Evolutionary conservation across 2,797 vertebrate species (phyloP), one percentile per base, ranked within the genome.

Genomic region (Alosa sapidissima): DNA sequence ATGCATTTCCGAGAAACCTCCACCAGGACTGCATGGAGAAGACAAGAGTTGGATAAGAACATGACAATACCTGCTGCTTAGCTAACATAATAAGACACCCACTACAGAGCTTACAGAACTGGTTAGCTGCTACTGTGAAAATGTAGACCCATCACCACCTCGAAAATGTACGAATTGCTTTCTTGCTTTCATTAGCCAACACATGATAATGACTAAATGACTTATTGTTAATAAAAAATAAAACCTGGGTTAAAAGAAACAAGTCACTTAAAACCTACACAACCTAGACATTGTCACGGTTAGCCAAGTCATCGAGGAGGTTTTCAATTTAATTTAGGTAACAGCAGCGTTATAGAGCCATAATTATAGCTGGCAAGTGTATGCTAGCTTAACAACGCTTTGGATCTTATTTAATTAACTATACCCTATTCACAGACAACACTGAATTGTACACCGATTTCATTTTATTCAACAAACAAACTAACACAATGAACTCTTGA

Each of bases 1-100:
- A 88, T 97, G 97, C 94, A 97, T 95, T 95, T 99, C 97, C 85
- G 94, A 95, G 94, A 97, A 99, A 58, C 96, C 94, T 87, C 92
- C 95, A 92, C 95, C 96, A 89, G 95, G 94, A 93, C 98, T 99
- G 93, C 89, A 47, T 19, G 41, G 41, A 54, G 11, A 84, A 81
- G 3, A 9, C 36, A 92, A 92, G 92, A 84, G 24, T 1, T 65
- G 78, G 91, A 93, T 92, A 90, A 94, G 94, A 94, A 92, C 81
- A 47, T 33, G 65, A 52, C 62, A 75, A 33, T 51, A 68, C 84
- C 33, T 41, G 13, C 11, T 72, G 11, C 19, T 72, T 5, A 72
- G 11, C 33, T 72, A 9, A 19, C 0, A 19, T 58, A 21, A 41
- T 41, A 41, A 41, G 41, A 41, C 41, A 41, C 41, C 41, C 2